These are phyloP conservation scores for Tachysurus fulvidraco DNA, from an alignment of 2,113 vertebrate species.

Conservation along the genomic window DNA sequence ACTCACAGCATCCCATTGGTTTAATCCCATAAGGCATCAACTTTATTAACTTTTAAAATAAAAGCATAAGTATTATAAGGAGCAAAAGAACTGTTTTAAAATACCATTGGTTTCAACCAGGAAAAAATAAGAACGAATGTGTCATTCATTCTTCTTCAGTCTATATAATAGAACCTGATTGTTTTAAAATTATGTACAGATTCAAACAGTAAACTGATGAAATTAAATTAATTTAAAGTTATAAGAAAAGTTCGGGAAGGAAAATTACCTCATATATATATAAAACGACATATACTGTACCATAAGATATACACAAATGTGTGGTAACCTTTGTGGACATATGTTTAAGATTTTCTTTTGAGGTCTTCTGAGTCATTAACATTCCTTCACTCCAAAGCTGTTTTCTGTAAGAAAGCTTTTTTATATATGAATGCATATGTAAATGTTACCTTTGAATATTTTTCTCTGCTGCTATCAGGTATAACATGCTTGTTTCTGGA, in stretches of 20 bases:
- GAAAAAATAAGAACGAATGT: background rate
- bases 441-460: background rate
- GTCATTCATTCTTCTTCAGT: too few species aligned
- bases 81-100: background rate
- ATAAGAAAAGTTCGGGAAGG: background rate
- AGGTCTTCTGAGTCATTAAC: background rate
- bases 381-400: background rate
- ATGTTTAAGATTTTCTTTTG: too few species aligned
- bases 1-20: background rate
- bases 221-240: background rate
- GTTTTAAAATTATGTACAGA: too few species aligned
- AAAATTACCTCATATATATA: too few species aligned
- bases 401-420: background rate
- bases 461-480: background rate
- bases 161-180: too few species aligned
- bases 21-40: background rate
- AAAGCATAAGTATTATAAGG: background rate
- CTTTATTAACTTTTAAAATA: too few species aligned
- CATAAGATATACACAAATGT: too few species aligned
- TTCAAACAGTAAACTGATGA: background rate
- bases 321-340: too few species aligned
- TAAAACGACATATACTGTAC: too few species aligned
- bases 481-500: background rate
- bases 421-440: background rate
- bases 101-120: background rate